These are phyloP conservation scores for Centropus bengalensis DNA, from an alignment of 2,113 vertebrate species.

Conservation along the genomic window DNA sequence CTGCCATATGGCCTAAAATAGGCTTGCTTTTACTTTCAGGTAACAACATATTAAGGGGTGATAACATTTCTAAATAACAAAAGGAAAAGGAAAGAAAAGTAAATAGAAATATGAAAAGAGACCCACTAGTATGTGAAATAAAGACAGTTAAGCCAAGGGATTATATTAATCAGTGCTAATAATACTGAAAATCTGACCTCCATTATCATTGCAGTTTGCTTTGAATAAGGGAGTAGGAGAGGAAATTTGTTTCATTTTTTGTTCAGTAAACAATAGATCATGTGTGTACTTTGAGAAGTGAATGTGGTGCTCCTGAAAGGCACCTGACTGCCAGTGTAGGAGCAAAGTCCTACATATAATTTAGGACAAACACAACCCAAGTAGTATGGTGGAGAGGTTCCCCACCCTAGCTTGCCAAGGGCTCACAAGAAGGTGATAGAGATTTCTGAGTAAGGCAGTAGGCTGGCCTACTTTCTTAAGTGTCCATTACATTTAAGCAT, in stretches of 20 bases:
- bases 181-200: conserved; percentile 24
- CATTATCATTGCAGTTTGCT: conserved; percentile 36
- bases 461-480: neutral
- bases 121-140: conserved; percentile 72
- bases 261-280: conserved; percentile 39
- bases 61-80: conserved; percentile 73
- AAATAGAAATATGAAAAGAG: neutral
- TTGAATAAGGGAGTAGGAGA: conserved; percentile 31
- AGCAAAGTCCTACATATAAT: neutral
- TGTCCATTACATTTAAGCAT: neutral
- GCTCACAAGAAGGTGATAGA: neutral
- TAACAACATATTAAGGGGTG: conserved; percentile 69
- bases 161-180: neutral
- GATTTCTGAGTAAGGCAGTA: neutral
- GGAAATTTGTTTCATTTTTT: conserved; percentile 63
- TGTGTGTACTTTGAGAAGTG: neutral
- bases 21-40: conserved; percentile 71
- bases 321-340: fast-evolving
- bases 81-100: neutral
- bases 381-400: fast-evolving
- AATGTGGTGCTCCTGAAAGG: neutral
- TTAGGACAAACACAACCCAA: neutral
- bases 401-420: neutral
- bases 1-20: conserved; percentile 75
- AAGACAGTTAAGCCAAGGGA: conserved; percentile 49